Evolutionary conservation across 1,140 invertebrate genomes (phyloP).

Genomic region (Scaptomyza montana): DNA sequence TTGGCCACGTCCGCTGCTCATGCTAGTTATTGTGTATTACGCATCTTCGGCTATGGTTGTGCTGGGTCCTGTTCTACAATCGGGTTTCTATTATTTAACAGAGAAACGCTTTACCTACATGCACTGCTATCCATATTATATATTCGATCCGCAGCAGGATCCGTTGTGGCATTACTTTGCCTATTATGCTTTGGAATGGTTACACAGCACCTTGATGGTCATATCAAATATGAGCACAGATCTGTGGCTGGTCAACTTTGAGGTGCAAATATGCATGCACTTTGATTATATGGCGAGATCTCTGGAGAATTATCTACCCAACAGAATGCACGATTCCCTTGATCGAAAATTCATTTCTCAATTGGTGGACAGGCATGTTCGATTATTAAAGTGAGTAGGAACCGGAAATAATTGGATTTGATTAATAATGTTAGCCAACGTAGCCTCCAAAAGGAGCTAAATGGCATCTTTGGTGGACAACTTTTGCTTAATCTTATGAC

Average conservation of each 20-base stretch:
- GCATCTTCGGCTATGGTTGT: constrained; percentile 46
- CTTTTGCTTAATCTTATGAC: constrained; percentile 53
- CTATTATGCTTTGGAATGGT: constrained; percentile 43
- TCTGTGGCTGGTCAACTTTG: constrained; percentile 57
- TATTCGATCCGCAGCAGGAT: constrained; percentile 29
- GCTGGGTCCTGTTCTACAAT: constrained; percentile 38
- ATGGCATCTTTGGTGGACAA: constrained; percentile 41
- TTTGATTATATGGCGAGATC: constrained; percentile 43
- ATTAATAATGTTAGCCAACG: not conserved
- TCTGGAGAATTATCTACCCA: constrained; percentile 41
- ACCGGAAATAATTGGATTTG: not conserved
- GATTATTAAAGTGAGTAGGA: constrained; percentile 44
- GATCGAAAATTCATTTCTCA: constrained; percentile 45
- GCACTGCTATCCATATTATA: constrained; percentile 56
- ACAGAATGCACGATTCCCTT: not conserved
- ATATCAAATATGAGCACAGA: constrained; percentile 52
- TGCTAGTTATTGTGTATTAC: constrained; percentile 33
- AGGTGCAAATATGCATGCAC: constrained; percentile 62
- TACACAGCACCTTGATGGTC: constrained; percentile 54
- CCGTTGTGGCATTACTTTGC: constrained; percentile 45
- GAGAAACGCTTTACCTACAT: constrained; percentile 32
- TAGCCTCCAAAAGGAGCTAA: constrained; percentile 50
- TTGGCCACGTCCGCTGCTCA: constrained; percentile 30
- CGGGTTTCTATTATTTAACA: constrained; percentile 2
- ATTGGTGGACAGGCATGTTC: constrained; percentile 52